Conservation (phyloP, 2,797 vertebrate species). For the Eulemur mongoz region DNA sequence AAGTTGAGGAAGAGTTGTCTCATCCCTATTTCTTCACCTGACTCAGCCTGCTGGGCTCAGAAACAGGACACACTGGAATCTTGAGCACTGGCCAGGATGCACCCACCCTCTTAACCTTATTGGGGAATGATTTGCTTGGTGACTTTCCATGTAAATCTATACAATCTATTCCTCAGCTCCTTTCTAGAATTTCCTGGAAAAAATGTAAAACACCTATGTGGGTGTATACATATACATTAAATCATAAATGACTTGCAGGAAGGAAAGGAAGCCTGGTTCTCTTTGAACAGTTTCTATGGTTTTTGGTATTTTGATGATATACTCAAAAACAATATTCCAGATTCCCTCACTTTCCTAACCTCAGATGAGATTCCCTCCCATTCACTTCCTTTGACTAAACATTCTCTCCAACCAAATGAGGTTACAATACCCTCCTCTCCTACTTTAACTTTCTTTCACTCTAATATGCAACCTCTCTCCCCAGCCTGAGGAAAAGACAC, state of each 20-base stretch:
- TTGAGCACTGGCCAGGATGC: neutral
- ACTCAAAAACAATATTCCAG: slow-evolving; percentile 40
- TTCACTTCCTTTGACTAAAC: neutral
- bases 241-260: neutral
- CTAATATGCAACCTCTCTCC: neutral
- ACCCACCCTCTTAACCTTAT: neutral
- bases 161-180: neutral
- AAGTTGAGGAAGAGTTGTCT: neutral
- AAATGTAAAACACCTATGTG: neutral
- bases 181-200: slow-evolving; percentile 42
- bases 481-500: slow-evolving; percentile 39
- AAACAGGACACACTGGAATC: neutral
- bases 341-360: neutral
- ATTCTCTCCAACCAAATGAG: neutral
- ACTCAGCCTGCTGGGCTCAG: neutral
- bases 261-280: slow-evolving; percentile 7
- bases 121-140: neutral
- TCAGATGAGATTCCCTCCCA: neutral
- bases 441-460: neutral
- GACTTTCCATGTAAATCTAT: neutral
- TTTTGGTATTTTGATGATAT: neutral
- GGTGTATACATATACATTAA: neutral
- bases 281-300: neutral
- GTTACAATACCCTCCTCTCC: neutral
- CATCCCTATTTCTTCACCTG: neutral